Conservation (phyloP, 2,888 invertebrate genomes). For the Ceraclea dissimilis region DNA sequence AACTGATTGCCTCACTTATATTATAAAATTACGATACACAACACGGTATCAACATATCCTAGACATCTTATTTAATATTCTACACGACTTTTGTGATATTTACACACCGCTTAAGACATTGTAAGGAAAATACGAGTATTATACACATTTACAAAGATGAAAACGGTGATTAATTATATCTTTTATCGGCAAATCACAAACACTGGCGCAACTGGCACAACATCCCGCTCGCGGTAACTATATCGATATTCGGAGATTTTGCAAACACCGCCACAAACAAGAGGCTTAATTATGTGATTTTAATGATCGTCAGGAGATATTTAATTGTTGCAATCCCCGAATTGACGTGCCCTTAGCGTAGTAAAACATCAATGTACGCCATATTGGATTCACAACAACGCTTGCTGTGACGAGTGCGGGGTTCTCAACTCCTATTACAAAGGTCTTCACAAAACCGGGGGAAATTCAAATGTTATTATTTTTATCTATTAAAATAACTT, state of each 20-base stretch:
- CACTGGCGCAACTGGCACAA: slow-evolving; percentile 20
- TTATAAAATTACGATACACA: not conserved
- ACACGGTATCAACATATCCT: not conserved
- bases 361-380: slow-evolving; percentile 55
- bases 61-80: not conserved
- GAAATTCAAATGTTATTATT: slow-evolving; percentile 15
- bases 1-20: not conserved
- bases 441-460: slow-evolving; percentile 11
- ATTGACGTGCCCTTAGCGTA: slow-evolving; percentile 52
- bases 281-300: slow-evolving; percentile 8
- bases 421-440: slow-evolving; percentile 36
- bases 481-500: slow-evolving; percentile 9
- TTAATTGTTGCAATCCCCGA: slow-evolving; percentile 41
- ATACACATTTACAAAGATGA: slow-evolving; percentile 10
- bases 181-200: slow-evolving; percentile 19
- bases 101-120: not conserved
- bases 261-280: not conserved
- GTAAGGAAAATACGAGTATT: slow-evolving; percentile 6
- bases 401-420: slow-evolving; percentile 51
- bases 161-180: slow-evolving; percentile 13
- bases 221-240: slow-evolving; percentile 8
- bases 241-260: not conserved
- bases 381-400: slow-evolving; percentile 68
- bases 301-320: slow-evolving; percentile 10
- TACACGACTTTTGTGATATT: not conserved